These are phyloP conservation scores for Vulpes vulpes DNA, from an alignment of 2,113 vertebrate genomes.

Conservation along the genomic window DNA sequence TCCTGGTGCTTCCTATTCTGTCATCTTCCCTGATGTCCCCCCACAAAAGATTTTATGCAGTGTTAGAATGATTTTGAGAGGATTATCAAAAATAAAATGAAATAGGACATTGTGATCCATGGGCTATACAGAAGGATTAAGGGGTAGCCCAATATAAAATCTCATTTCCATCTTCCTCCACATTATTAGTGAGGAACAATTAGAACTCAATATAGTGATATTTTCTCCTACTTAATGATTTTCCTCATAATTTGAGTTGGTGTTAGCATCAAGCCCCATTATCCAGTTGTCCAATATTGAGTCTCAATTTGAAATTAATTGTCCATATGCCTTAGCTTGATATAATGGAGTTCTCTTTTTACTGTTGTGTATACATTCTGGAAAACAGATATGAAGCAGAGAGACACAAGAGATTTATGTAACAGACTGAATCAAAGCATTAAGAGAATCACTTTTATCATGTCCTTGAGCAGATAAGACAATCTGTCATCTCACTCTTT, in stretches of 20 bases:
- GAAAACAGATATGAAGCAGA: background rate
- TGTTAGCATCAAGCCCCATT: background rate
- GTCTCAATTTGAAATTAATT: constrained; percentile 29
- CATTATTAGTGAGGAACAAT: background rate
- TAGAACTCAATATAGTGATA: background rate
- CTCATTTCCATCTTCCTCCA: background rate
- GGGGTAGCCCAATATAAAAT: background rate
- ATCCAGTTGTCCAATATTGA: background rate
- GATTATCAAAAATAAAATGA: background rate
- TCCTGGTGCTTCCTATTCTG: background rate
- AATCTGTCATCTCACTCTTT: background rate
- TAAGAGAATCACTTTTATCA: background rate
- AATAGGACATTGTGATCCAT: background rate
- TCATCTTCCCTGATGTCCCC: background rate
- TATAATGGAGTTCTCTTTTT: background rate
- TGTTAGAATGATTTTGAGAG: background rate
- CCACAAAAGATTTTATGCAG: background rate
- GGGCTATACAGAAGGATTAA: background rate
- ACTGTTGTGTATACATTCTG: background rate
- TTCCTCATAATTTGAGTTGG: background rate
- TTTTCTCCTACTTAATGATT: background rate
- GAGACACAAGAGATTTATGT: background rate
- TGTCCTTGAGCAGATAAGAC: background rate
- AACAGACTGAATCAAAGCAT: background rate
- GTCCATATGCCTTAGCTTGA: background rate